A percentile compares a stretch with the other conserved stretches of the same genome.
These are phyloP conservation scores for Glyphotaelius pellucidus DNA, from an alignment of 2,888 invertebrate species.

Conservation along the genomic window DNA sequence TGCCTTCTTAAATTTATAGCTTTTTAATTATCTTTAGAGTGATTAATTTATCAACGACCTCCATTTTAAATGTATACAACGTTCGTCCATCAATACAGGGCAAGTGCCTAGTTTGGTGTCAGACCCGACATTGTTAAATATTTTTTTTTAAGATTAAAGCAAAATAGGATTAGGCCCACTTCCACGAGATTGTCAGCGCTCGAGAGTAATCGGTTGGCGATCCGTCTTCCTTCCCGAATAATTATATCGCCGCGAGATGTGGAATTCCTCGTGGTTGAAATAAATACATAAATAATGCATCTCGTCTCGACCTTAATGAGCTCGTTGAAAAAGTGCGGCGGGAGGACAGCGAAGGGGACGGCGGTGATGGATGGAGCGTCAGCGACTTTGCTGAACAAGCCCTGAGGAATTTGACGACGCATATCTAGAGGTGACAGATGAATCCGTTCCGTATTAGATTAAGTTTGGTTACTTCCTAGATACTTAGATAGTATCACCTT, in stretches of 20 bases:
- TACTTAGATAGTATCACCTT: too few relatives aligned
- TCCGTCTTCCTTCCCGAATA: not conserved
- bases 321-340: constrained; percentile 8
- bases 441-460: not conserved
- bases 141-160: not conserved
- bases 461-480: not conserved
- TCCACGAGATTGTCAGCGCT: not conserved
- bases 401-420: not conserved
- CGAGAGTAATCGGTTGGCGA: not conserved
- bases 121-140: too few relatives aligned
- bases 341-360: not conserved
- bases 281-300: constrained; percentile 30
- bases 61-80: not conserved
- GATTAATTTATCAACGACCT: not conserved
- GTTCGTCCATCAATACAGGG: not conserved
- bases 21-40: too few relatives aligned
- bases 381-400: not conserved
- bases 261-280: not conserved
- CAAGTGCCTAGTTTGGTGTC: not conserved
- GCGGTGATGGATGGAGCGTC: constrained; percentile 8
- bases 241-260: constrained; percentile 2
- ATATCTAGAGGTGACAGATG: not conserved
- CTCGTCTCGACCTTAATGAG: constrained; percentile 15
- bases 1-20: not conserved
- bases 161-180: not conserved